Percentiles rank a stretch among this genome's conserved stretches.
phyloP scores from a whole-genome alignment of 1,140 invertebrate genomes.

The Pemphigus obesinymphae region DNA sequence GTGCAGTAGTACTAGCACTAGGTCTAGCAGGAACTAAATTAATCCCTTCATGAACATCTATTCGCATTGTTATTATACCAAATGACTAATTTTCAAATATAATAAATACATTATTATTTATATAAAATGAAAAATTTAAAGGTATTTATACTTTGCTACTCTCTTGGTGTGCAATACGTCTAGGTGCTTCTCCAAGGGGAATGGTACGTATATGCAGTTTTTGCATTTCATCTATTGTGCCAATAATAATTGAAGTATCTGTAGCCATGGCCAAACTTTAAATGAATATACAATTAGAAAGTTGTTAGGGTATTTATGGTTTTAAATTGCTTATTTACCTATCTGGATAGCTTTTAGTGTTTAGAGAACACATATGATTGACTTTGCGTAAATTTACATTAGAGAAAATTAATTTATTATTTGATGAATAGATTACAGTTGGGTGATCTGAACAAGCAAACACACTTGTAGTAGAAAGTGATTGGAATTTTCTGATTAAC shows the following conservation, averaged over 20 bases:
- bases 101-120: neutral
- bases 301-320: neutral
- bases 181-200: constrained; percentile 86
- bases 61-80: constrained; percentile 84
- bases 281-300: constrained; percentile 3
- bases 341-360: constrained; percentile 90
- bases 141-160: constrained; percentile 62
- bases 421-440: constrained; percentile 97
- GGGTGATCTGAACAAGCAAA: constrained; percentile 98
- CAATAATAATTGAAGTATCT: constrained; percentile 89
- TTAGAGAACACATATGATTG: constrained; percentile 96
- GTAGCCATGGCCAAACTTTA: constrained; percentile 85
- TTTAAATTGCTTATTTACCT: constrained; percentile 54
- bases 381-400: constrained; percentile 99
- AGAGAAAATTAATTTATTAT: constrained; percentile 97
- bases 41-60: constrained; percentile 74
- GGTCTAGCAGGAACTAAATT: constrained; percentile 64
- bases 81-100: constrained; percentile 65
- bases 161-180: constrained; percentile 93
- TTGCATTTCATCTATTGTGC: constrained; percentile 98
- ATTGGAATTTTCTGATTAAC: constrained; percentile 83
- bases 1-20: constrained; percentile 74
- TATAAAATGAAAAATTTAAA: neutral
- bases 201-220: constrained; percentile 95
- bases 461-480: constrained; percentile 89